Conservation (phyloP, 2,113 vertebrate species). For the Labeo rohita region DNA sequence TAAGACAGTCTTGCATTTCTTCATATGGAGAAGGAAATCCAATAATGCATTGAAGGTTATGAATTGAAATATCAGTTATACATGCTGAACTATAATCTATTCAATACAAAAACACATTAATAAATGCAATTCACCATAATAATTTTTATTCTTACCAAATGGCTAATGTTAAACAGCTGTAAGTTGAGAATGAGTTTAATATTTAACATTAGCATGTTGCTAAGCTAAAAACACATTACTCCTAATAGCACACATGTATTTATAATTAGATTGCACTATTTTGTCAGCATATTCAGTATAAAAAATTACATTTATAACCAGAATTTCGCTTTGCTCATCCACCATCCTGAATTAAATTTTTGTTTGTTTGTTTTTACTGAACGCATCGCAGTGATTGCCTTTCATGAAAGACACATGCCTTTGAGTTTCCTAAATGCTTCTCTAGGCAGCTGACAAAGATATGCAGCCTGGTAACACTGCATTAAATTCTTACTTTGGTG, state of each 20-base stretch:
- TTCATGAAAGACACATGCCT: not conserved
- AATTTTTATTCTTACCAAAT: not conserved
- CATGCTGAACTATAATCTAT: not conserved
- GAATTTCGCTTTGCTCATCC: not conserved
- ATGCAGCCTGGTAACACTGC: not conserved
- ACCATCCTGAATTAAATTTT: not conserved
- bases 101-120: not conserved
- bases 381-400: not conserved
- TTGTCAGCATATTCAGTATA: not conserved
- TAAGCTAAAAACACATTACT: not conserved
- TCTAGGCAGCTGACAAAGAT: not conserved
- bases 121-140: not conserved
- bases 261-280: not conserved
- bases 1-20: not conserved
- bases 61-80: not conserved
- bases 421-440: not conserved
- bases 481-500: not conserved
- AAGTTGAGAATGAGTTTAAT: not conserved
- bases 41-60: not conserved
- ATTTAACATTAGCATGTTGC: not conserved
- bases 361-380: not conserved
- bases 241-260: not conserved
- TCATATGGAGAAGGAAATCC: not conserved
- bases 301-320: not conserved
- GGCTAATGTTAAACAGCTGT: not conserved